These are phyloP conservation scores for Epinotia demarniana DNA, from an alignment of 2,888 invertebrate species.

Conservation along the genomic window DNA sequence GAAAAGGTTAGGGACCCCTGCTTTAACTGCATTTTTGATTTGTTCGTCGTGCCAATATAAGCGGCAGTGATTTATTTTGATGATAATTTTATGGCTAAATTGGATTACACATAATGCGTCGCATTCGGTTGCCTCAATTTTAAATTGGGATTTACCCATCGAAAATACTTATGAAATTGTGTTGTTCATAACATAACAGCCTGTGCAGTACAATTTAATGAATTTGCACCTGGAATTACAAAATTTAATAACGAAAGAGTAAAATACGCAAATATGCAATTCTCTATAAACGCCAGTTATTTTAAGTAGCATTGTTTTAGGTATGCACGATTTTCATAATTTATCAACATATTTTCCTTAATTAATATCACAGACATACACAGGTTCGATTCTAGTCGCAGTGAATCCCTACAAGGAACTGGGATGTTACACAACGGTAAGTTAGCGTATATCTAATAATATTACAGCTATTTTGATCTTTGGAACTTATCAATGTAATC, in stretches of 20 bases:
- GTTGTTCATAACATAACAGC: not conserved
- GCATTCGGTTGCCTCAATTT: not conserved
- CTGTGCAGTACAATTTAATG: slow-evolving; percentile 12
- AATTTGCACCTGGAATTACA: not conserved
- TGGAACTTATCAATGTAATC: slow-evolving; percentile 33
- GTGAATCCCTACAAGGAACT: slow-evolving; percentile 97
- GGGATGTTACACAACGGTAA: slow-evolving; percentile 94
- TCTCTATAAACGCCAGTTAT: slow-evolving; percentile 10
- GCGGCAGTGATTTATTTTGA: no score
- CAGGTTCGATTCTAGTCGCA: slow-evolving; percentile 95
- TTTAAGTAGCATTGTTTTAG: not conserved
- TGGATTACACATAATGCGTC: not conserved
- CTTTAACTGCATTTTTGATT: no score
- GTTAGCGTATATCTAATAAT: slow-evolving; percentile 62
- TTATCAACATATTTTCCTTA: slow-evolving; percentile 76
- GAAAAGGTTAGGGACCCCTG: no score
- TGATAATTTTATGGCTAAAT: not conserved
- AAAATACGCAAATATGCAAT: slow-evolving; percentile 4
- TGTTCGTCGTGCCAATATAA: no score
- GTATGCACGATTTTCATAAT: not conserved
- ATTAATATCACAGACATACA: slow-evolving; percentile 90
- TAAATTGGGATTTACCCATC: not conserved
- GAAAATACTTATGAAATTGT: not conserved
- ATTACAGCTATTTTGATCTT: slow-evolving; percentile 24
- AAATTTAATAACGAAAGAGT: not conserved